phyloP scores from a whole-genome alignment of 2,113 vertebrate species.

The Bucco capensis region DNA sequence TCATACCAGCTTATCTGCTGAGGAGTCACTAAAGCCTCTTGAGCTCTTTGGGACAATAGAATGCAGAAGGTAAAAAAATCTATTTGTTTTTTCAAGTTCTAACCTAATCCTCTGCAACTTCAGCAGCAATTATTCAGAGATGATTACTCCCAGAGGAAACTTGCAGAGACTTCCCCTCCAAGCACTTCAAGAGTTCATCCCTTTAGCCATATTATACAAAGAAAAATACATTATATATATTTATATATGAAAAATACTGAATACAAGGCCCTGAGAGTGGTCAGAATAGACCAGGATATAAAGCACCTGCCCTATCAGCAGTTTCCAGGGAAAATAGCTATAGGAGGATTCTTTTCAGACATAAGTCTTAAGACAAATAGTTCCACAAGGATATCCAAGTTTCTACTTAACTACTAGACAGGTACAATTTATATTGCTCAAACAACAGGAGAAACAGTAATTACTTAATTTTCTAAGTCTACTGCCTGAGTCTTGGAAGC shows the following conservation, averaged over 20 bases:
- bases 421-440: background rate
- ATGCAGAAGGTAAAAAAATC: constrained; percentile 11
- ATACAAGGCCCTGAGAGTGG: background rate
- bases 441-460: background rate
- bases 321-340: background rate
- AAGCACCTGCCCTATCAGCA: background rate
- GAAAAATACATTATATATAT: background rate
- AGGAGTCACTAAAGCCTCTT: constrained; percentile 54
- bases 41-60: constrained; percentile 25
- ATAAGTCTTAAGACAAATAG: background rate
- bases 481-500: background rate
- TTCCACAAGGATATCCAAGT: background rate
- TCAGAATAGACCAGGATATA: background rate
- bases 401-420: background rate
- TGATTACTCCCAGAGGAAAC: background rate
- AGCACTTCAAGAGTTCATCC: background rate
- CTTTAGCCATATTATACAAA: background rate
- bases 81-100: constrained; percentile 40
- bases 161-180: background rate
- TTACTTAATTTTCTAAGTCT: background rate
- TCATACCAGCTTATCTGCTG: constrained; percentile 41
- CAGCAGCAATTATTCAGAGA: constrained; percentile 20
- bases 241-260: background rate
- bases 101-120: constrained; percentile 8
- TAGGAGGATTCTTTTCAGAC: background rate